Percentiles rank a stretch among this genome's conserved stretches.
Evolutionary conservation across 2,888 invertebrate genomes (phyloP).

Genomic region (Galeopsomyia nigrocyanea): DNA sequence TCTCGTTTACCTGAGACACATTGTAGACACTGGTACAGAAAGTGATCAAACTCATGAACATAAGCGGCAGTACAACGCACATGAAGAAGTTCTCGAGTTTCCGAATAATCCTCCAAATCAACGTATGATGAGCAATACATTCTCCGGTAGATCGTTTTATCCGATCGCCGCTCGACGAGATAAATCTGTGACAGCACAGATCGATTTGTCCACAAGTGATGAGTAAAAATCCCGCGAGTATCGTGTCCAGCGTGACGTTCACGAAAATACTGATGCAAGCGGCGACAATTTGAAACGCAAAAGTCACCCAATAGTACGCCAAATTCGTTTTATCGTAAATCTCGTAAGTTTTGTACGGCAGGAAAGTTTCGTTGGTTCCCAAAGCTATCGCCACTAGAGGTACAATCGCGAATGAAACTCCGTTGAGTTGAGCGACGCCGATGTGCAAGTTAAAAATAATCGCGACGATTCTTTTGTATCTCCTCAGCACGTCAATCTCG

Average conservation of each 20-base stretch:
- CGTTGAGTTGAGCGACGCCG: too few relatives aligned
- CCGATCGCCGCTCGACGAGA: neutral
- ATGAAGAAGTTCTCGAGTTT: neutral
- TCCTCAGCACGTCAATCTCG: too few relatives aligned
- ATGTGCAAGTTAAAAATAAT: too few relatives aligned
- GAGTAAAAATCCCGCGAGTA: neutral
- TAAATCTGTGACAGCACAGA: conserved; percentile 5
- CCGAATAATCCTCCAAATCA: neutral
- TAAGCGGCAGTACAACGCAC: neutral
- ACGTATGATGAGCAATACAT: neutral
- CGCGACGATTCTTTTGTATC: too few relatives aligned
- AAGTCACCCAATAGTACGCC: too few relatives aligned
- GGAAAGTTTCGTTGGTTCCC: too few relatives aligned
- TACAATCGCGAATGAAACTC: too few relatives aligned
- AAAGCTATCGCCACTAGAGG: too few relatives aligned
- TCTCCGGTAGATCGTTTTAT: neutral
- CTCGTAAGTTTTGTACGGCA: too few relatives aligned
- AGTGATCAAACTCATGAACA: neutral
- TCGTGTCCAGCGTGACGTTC: conserved; percentile 4
- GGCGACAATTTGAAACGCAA: too few relatives aligned
- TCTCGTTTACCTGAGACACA: neutral
- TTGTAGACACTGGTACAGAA: conserved; percentile 16
- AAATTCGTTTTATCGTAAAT: too few relatives aligned
- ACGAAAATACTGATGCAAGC: too few relatives aligned
- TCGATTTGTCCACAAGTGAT: conserved; percentile 3